Evolutionary conservation across 2,113 vertebrate species (phyloP).

Genomic region (Apodemus sylvaticus): DNA sequence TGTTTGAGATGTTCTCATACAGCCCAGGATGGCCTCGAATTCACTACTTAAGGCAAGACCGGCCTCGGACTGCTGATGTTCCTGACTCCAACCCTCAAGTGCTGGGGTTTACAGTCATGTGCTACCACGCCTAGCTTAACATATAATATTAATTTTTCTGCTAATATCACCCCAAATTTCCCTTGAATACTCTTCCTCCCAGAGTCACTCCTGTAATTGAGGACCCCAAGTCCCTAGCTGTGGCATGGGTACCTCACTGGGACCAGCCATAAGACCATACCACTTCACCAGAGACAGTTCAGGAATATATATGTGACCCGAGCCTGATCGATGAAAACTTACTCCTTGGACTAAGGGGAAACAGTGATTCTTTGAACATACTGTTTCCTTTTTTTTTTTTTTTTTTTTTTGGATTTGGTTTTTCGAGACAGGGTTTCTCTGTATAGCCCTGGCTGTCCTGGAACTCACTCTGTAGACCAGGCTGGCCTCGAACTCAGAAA

Average conservation of each 20-base stretch:
- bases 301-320: not conserved
- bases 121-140: not conserved
- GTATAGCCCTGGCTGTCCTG: no score
- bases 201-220: not conserved
- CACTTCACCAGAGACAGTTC: not conserved
- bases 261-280: not conserved
- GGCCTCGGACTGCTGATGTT: not conserved
- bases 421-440: no score
- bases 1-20: not conserved
- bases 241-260: not conserved
- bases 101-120: not conserved
- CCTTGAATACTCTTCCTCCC: not conserved
- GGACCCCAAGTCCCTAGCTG: not conserved
- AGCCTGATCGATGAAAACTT: not conserved
- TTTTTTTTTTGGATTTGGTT: no score
- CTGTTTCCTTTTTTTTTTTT: no score
- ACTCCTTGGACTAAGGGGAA: slow-evolving; percentile 3
- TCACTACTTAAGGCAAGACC: not conserved
- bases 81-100: not conserved
- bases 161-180: not conserved
- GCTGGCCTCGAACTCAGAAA: no score
- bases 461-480: no score
- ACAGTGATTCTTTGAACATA: not conserved
- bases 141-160: not conserved
- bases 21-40: not conserved